A percentile compares a stretch with the other conserved stretches of the same genome.
Evolutionary conservation across 2,113 vertebrate species (phyloP).

Genomic region (Cochlearius cochlearius): DNA sequence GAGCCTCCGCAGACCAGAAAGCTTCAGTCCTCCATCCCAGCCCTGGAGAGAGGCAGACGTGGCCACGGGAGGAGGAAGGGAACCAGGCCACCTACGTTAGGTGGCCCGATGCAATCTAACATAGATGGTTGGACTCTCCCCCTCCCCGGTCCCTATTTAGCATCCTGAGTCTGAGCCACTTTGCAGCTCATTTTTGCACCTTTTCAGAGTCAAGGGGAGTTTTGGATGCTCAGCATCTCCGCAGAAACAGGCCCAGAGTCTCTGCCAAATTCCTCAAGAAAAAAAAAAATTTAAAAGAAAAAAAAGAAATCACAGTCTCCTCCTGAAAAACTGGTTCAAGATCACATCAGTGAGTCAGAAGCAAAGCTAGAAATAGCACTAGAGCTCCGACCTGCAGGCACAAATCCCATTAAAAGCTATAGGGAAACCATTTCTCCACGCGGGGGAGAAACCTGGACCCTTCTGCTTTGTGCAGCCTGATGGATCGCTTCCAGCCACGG

Average conservation of each 20-base stretch:
- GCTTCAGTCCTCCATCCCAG: background rate
- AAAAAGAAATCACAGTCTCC: background rate
- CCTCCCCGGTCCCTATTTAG: background rate
- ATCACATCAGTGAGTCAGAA: constrained; percentile 65
- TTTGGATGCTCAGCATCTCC: background rate
- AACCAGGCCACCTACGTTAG: background rate
- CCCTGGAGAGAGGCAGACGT: background rate
- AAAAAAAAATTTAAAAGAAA: background rate
- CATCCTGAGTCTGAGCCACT: background rate
- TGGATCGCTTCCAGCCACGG: rapidly evolving
- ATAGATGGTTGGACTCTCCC: background rate
- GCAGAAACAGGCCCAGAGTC: background rate
- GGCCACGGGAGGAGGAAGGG: background rate
- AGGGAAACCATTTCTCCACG: background rate
- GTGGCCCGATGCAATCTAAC: background rate
- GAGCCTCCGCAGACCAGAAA: background rate
- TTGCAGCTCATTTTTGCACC: background rate
- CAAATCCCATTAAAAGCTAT: constrained; percentile 47
- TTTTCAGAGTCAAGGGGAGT: background rate
- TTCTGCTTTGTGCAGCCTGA: background rate
- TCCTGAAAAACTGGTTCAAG: constrained; percentile 64
- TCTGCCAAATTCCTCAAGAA: background rate
- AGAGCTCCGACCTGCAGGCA: constrained; percentile 62
- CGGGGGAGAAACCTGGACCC: background rate
- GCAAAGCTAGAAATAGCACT: constrained; percentile 61